phyloP scores from a whole-genome alignment of 2,113 vertebrate genomes.

The Mus pahari region DNA sequence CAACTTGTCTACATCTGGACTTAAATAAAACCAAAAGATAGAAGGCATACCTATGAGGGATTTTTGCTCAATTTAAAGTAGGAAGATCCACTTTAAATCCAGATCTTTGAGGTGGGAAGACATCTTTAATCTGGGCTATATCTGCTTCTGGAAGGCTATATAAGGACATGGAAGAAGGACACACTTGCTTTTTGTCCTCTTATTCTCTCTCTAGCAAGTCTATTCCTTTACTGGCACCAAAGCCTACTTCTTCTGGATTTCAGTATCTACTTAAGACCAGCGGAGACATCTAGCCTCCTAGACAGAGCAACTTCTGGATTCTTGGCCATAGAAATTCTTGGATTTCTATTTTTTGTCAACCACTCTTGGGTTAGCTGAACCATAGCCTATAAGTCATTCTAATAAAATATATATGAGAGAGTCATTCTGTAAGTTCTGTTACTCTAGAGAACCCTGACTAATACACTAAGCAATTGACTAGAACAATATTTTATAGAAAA shows the following conservation, averaged over 20 bases:
- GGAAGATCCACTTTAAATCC: background rate
- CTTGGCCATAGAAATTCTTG: too few species aligned
- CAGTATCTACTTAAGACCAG: background rate
- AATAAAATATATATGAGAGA: background rate
- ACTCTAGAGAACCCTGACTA: background rate
- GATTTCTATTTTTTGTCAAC: background rate
- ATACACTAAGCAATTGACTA: background rate
- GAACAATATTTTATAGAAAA: background rate
- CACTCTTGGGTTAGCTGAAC: background rate
- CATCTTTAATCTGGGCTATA: background rate
- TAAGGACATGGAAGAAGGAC: background rate
- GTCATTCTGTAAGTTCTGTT: background rate
- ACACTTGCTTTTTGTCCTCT: background rate
- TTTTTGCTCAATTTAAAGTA: background rate
- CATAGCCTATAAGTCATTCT: background rate
- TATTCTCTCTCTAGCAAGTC: background rate
- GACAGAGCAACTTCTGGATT: background rate
- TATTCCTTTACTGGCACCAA: background rate
- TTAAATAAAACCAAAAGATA: background rate
- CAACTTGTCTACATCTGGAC: background rate
- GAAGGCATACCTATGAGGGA: background rate
- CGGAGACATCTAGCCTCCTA: background rate
- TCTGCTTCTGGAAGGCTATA: background rate
- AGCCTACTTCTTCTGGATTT: background rate
- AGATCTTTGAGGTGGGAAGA: background rate